Base-by-base conservation (phyloP, 2,797 vertebrate genomes). In the Botia kubotai region DNA sequence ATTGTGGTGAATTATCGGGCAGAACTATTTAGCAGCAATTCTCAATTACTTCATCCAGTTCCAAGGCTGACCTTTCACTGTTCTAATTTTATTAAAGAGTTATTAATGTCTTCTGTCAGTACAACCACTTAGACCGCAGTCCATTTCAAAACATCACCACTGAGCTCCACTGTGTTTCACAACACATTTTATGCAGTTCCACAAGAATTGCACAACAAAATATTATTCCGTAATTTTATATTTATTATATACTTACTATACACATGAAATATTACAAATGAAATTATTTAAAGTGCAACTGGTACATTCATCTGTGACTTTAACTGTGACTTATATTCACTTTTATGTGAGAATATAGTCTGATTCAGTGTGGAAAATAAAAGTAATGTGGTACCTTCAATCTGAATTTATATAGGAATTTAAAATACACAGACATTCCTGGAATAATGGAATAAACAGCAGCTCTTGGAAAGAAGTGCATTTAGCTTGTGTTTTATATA, bases 11-110 rank as follows among this genome's bases (percentile, higher is more conserved):
- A 67, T 81, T 80, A 80, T 78, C 60, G 39, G 63, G 13, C 58
- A 67, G 39, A 83, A 81, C 63, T 70, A 65, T 72, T 82, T 80
- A 80, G 12, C 36, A 52, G 57, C 11, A 68, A 60, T 73, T 81
- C 52, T 83, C 72, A 87, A 82, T 87, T 85, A 82, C 73, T 60
- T 60, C 70, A 55, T 53, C 17, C 66, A 55, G 6, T 75, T 78
- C 73, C 55, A 21, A 69, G 68, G 62, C 26, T 85, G 84, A 86
- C 86, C 86, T 86, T 86, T 86, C 33, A 60, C 65, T 43, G 11
- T 83, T 86, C 53, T 82, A 80, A 85, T 82, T 85, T 79, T 55
- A 88, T 86, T 84, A 82, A 75, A 14, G 52, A 14, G 11, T 76
- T 86, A 79, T 84, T 84, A 79, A 82, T 33, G 73, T 62, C 57